Percentiles rank a stretch among this genome's conserved stretches.
phyloP scores from a whole-genome alignment of 2,888 invertebrate species.

The Limnephilus auricula region DNA sequence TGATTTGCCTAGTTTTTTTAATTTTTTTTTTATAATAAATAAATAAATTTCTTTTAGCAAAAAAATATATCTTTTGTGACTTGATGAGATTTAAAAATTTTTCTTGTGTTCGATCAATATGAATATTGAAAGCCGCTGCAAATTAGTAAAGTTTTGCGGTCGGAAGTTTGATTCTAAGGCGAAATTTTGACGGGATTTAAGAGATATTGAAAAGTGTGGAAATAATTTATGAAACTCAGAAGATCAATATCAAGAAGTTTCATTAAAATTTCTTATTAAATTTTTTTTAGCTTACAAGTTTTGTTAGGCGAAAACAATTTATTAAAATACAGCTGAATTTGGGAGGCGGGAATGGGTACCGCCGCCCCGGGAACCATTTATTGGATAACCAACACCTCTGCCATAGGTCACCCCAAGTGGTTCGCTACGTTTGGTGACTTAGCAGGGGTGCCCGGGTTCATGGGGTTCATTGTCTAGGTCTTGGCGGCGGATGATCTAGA shows the following conservation, averaged over 20 bases:
- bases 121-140: background rate
- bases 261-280: background rate
- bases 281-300: background rate
- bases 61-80: background rate
- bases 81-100: background rate
- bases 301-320: background rate
- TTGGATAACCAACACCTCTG: no score
- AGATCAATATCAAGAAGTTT: background rate
- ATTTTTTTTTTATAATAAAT: no score
- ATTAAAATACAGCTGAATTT: no score
- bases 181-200: background rate
- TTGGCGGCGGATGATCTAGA: no score
- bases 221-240: background rate
- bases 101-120: background rate
- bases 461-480: no score
- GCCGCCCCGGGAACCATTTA: no score
- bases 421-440: no score
- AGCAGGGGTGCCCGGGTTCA: no score
- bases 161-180: background rate
- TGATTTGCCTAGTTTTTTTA: no score
- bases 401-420: no score
- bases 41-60: background rate
- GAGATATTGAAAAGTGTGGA: background rate
- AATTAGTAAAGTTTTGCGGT: background rate
- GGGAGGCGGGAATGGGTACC: no score